These are phyloP conservation scores for Varanus salvator DNA, from an alignment of 2,113 vertebrate species.

Conservation along the genomic window DNA sequence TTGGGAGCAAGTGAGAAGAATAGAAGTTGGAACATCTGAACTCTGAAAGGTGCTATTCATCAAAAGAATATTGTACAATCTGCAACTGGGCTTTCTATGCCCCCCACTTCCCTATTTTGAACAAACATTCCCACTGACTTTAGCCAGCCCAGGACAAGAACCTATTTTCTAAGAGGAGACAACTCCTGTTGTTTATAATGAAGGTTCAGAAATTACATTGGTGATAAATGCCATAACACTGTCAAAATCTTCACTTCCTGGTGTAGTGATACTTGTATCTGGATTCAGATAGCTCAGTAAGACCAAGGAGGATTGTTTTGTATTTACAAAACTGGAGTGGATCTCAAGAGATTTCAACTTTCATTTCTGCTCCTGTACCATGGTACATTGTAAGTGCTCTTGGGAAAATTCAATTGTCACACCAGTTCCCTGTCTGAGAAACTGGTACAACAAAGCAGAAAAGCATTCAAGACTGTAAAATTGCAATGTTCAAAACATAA, in stretches of 20 bases:
- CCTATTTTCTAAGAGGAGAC: neutral
- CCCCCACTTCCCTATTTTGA: neutral
- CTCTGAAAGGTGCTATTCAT: neutral
- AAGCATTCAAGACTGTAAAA: neutral
- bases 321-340: conserved; percentile 4
- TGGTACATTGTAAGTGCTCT: neutral
- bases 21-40: too few species aligned
- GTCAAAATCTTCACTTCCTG: neutral
- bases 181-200: neutral
- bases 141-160: neutral
- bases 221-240: neutral
- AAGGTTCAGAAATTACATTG: neutral
- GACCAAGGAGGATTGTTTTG: neutral
- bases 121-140: neutral
- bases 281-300: neutral
- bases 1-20: neutral
- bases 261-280: neutral
- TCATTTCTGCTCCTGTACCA: neutral
- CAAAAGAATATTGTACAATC: neutral
- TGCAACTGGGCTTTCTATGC: neutral
- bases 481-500: neutral
- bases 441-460: neutral
- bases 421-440: neutral
- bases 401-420: neutral
- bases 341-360: neutral